Conservation (phyloP, 2,797 vertebrate species). For the Yasuhikotakia modesta region DNA sequence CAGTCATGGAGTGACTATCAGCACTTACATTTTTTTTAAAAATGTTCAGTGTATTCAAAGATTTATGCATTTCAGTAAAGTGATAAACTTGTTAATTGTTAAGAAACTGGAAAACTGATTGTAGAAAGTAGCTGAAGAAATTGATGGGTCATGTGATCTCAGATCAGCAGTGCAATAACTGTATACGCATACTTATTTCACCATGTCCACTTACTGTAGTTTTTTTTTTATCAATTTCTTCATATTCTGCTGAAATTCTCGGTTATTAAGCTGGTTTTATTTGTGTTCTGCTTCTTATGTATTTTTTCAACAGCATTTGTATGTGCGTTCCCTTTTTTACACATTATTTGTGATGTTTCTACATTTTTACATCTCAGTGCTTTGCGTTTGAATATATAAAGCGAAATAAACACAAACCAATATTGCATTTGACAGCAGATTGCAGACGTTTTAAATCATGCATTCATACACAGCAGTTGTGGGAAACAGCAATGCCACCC, state of each 20-base stretch:
- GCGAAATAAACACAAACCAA: constrained; percentile 40
- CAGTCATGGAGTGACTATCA: no score
- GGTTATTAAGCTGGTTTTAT: constrained; percentile 4
- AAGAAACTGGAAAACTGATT: not conserved
- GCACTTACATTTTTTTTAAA: not conserved
- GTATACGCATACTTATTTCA: not conserved
- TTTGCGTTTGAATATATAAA: constrained; percentile 39
- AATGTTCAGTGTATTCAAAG: not conserved
- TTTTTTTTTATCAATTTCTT: not conserved
- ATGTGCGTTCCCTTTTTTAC: not conserved
- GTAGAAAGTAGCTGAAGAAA: no score
- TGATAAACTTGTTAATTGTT: no score
- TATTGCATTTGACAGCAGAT: not conserved
- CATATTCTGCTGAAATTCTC: constrained; percentile 2
- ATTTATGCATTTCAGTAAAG: constrained; percentile 4
- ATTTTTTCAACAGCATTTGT: constrained; percentile 23
- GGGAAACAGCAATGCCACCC: not conserved
- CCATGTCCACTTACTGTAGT: constrained; percentile 18
- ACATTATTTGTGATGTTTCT: constrained; percentile 55
- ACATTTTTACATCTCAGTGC: constrained; percentile 57
- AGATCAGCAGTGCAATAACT: constrained; percentile 38
- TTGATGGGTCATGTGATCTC: constrained; percentile 25
- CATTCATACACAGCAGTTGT: not conserved
- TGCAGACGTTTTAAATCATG: no score
- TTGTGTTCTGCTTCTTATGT: constrained; percentile 3